These are phyloP conservation scores for Hydropotes inermis DNA, from an alignment of 2,113 vertebrate species.

Conservation along the genomic window DNA sequence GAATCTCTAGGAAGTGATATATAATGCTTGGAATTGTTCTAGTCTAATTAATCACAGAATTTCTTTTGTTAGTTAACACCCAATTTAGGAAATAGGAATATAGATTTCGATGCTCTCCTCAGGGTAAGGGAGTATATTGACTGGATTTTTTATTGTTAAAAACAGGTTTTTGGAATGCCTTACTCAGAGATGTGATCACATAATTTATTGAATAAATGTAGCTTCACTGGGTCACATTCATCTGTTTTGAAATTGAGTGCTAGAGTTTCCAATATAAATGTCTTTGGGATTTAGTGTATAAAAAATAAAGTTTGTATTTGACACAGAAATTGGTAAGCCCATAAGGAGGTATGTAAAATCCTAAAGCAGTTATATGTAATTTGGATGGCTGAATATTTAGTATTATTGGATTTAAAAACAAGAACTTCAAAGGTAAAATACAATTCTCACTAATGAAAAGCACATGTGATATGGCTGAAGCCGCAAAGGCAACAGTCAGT, in stretches of 20 bases:
- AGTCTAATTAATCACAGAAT: neutral
- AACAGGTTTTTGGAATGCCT: constrained; percentile 31
- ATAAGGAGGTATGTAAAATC: constrained; percentile 43
- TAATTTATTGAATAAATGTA: constrained; percentile 21
- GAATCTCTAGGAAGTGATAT: neutral
- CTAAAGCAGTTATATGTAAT: constrained; percentile 45
- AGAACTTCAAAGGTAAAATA: constrained; percentile 70
- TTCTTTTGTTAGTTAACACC: neutral
- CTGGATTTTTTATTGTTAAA: constrained; percentile 52
- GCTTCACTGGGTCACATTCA: constrained; percentile 12
- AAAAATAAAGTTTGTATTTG: constrained; percentile 62
- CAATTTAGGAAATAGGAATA: neutral
- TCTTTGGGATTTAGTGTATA: constrained; percentile 38
- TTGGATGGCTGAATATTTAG: constrained; percentile 55
- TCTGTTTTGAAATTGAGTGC: constrained; percentile 54
- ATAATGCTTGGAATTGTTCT: neutral
- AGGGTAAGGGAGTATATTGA: neutral
- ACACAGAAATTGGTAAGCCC: constrained; percentile 43
- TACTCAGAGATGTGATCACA: constrained; percentile 29
- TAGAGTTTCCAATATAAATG: constrained; percentile 56
- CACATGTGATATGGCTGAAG: constrained; percentile 47
- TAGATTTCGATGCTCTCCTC: neutral
- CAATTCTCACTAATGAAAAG: constrained; percentile 58
- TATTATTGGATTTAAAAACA: constrained; percentile 70
- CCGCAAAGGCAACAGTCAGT: constrained; percentile 20